Base-by-base conservation (phyloP, 92 coral and sea anemone genomes). In the Paramuricea clavata region DNA sequence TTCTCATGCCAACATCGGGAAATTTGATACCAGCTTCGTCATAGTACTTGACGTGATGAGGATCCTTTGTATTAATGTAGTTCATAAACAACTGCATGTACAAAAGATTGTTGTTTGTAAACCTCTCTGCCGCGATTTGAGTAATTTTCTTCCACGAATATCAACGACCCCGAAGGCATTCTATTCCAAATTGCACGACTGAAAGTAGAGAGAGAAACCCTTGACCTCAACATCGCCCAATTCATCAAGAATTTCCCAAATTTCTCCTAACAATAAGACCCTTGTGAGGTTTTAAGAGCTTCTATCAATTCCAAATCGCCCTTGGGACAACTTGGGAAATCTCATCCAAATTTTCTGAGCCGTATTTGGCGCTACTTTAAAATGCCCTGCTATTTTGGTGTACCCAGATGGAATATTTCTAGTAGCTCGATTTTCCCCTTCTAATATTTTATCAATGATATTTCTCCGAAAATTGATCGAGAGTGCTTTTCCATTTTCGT, bases 281-380 rank as follows among this genome's bases (percentile, higher is more conserved):
- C 83, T 10, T 71, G 47, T 23, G 84, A 64, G 30, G 72, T 12
- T 69, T 88, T 88, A 25, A 88, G 60, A 71, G 82, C 91, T 88
- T 88, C 84, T 3, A 89, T 89, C 44, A 89, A 57, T 60, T 89
- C 92, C 47, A 75, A 83, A 54, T 89, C 92, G 7, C 86, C 74
- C 32, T n/a, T 47, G 82, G 50, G 61, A 43, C 41, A 75, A 27
- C 44, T 73, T 81, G 41, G 73, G 36, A 71, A 72, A 88, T 43
- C 79, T 28, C 13, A 33, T 22, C 92, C 88, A 88, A n/a, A 88
- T 81, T 26, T 59, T 36, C 56, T 74, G 83, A 1, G 83, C 76
- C 0, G 87, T 9, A 49, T 83, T 88, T 59, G 65, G 60, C 23
- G 79, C 39, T 9, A 83, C 84, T 31, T 42, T 86, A 60, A 88